Base-by-base conservation (phyloP, 2,113 vertebrate species). In the Henicopernis longicauda region DNA sequence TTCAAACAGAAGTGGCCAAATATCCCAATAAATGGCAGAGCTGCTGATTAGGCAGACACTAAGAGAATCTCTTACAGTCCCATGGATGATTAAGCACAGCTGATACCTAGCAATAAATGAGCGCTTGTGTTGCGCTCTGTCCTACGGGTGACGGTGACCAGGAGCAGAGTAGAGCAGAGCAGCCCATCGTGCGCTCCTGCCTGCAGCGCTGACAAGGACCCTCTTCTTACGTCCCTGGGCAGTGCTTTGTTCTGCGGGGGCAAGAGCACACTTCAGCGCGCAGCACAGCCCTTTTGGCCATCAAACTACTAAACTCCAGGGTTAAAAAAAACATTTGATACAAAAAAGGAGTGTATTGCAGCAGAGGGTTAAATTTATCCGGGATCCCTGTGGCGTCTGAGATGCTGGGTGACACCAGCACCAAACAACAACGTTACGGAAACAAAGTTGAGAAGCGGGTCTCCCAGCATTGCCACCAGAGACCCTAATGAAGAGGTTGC, bases 341-440 rank as follows among this genome's bases (percentile, higher is more conserved):
- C 1, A 40, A 54, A 76, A 42, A 8, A n/a, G 11, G 8, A 45
- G 18, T 1, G 13, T 49, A n/a, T 49, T 45, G 29, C 25, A 70
- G 16, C 22, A 55, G 1, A 7, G 6, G 6, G 7, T 66, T 82
- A 65, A 29, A 89, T 65, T 83, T 77, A 42, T 81, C 58, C 12
- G 13, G 11, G 6, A 18, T 52, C 17, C 20, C 27, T 26, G 6
- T 58, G 76, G n/a, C 40, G 19, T n/a, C 31, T 40, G 63, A 58
- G 47, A 45, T 55, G 32, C 31, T 69, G 55, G 69, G 62, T 34
- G 67, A 29, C 29, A 40, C 38, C 45, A 83, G 49, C 45, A 31
- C 22, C 0, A 0, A 25, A 22, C 3, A 78, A 25, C 13, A 7
- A 34, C 9, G 11, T 25, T 80, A 13, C 10, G 31, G 55, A 79